Evolutionary conservation across 2,113 vertebrate species (phyloP).

Genomic region (Oenanthe oenanthe): DNA sequence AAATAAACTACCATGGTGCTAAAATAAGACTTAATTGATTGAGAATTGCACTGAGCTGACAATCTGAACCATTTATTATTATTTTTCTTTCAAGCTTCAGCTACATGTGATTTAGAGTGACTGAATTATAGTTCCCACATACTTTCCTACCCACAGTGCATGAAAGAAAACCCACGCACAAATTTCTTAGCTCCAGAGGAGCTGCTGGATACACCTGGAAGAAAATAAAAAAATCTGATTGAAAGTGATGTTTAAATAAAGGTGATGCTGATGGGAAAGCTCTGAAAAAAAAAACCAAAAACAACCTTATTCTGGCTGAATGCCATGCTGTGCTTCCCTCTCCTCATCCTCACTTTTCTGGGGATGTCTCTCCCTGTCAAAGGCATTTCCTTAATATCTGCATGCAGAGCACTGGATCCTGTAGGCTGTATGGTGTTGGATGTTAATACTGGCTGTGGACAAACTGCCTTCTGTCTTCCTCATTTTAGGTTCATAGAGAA

Average conservation of each 20-base stretch:
- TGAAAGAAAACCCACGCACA: background rate
- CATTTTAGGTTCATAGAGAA: background rate
- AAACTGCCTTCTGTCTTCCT: background rate
- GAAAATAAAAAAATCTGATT: background rate
- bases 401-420: background rate
- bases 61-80: constrained; percentile 44
- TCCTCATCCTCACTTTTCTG: background rate
- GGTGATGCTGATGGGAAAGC: background rate
- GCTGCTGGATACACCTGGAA: constrained; percentile 24
- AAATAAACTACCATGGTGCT: constrained; percentile 38
- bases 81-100: constrained; percentile 55
- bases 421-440: background rate
- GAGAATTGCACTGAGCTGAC: constrained; percentile 38
- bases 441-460: background rate
- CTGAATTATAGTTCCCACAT: constrained; percentile 47
- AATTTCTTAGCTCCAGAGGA: constrained; percentile 3
- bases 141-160: background rate
- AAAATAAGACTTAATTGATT: constrained; percentile 69
- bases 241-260: constrained; percentile 11
- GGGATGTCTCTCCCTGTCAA: background rate
- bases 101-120: constrained; percentile 50
- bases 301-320: background rate
- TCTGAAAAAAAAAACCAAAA: background rate
- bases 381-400: background rate
- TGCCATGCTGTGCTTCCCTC: background rate